These are phyloP conservation scores for Vanessa atalanta DNA, from an alignment of 1,140 invertebrate genomes.

Conservation along the genomic window DNA sequence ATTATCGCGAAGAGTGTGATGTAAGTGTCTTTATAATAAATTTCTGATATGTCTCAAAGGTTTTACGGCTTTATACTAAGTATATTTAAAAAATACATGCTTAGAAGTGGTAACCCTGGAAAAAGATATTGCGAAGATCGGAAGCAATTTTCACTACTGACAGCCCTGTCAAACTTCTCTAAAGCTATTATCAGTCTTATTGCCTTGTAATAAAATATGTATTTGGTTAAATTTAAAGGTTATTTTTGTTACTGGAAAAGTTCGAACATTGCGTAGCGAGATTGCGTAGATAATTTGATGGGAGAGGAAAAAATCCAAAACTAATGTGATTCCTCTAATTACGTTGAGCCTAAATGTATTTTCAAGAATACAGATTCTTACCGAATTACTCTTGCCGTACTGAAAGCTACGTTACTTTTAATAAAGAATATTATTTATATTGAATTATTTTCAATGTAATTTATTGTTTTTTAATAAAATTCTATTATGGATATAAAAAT, in stretches of 20 bases:
- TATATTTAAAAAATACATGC: background rate
- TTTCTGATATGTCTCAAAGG: too few species aligned
- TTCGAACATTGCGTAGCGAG: conserved; percentile 30
- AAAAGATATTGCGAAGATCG: conserved; percentile 50
- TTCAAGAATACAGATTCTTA: conserved; percentile 30
- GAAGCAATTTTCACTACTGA: conserved; percentile 53
- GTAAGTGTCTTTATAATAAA: too few species aligned
- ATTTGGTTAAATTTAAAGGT: background rate
- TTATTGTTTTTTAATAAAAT: too few species aligned
- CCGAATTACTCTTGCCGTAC: background rate
- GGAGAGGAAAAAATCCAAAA: conserved; percentile 37
- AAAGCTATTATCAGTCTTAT: conserved; percentile 13
- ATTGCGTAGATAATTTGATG: conserved; percentile 45
- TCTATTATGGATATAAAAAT: too few species aligned
- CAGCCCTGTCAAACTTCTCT: conserved; percentile 37
- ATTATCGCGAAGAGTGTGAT: too few species aligned
- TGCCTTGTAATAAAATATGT: background rate
- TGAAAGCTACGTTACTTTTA: background rate
- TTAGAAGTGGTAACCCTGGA: conserved; percentile 41
- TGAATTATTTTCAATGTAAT: background rate
- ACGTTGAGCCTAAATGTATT: conserved; percentile 43
- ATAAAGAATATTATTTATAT: too few species aligned
- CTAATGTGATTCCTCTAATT: conserved; percentile 52
- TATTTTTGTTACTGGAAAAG: conserved; percentile 7
- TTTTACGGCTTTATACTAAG: too few species aligned